These are phyloP conservation scores for Trypoxylon attenuatum DNA, from an alignment of 2,888 invertebrate genomes.

Conservation along the genomic window DNA sequence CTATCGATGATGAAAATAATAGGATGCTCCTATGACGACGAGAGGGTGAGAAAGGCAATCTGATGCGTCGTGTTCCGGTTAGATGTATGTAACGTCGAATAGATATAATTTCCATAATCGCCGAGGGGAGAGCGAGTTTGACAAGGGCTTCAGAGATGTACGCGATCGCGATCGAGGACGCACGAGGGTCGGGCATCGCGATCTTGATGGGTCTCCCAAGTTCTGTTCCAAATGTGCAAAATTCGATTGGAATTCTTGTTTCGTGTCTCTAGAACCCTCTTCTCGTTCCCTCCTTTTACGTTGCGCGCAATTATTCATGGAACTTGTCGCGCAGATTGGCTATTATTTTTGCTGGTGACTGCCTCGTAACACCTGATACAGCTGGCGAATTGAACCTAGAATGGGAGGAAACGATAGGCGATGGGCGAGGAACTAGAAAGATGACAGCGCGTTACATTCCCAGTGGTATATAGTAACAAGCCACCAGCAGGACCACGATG, in stretches of 20 bases:
- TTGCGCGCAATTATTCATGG: background rate
- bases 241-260: background rate
- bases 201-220: background rate
- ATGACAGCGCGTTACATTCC: too few relatives aligned
- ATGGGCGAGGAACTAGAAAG: too few relatives aligned
- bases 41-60: too few relatives aligned
- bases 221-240: background rate
- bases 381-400: background rate
- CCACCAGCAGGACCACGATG: too few relatives aligned
- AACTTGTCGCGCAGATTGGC: background rate
- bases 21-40: background rate
- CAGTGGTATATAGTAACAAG: too few relatives aligned
- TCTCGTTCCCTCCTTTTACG: background rate
- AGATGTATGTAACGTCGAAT: background rate
- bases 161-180: background rate
- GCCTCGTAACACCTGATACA: background rate
- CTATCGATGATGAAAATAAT: constrained; percentile 1
- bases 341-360: background rate
- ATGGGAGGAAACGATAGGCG: too few relatives aligned
- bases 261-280: background rate
- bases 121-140: background rate
- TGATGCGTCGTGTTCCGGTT: background rate
- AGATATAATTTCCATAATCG: background rate
- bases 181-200: background rate
- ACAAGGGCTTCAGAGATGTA: background rate